These are phyloP conservation scores for Drosophila anomalata DNA, from an alignment of 2,888 invertebrate species.

Conservation along the genomic window DNA sequence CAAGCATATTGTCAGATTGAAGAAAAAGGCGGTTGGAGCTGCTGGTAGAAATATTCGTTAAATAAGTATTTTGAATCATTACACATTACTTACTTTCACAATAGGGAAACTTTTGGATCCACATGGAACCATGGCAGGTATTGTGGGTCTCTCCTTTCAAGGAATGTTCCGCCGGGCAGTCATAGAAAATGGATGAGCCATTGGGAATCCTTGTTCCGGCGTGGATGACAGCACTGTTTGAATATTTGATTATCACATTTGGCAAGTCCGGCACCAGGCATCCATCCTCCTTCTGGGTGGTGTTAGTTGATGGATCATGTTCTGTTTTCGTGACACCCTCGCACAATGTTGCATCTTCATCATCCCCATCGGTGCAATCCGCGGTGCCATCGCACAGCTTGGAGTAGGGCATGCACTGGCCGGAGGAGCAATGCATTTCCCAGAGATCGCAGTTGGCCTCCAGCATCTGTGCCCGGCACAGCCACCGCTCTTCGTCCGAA, in stretches of 20 bases:
- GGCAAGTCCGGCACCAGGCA: conserved; percentile 40
- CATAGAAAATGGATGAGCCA: conserved; percentile 24
- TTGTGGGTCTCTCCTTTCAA: conserved; percentile 30
- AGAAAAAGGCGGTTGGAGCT: conserved; percentile 24
- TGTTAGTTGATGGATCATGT: neutral
- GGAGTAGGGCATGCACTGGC: conserved; percentile 40
- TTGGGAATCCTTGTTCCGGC: conserved; percentile 24
- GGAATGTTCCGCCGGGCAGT: conserved; percentile 34
- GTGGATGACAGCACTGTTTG: conserved; percentile 17
- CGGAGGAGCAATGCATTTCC: conserved; percentile 45
- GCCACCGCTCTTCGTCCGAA: conserved; percentile 44
- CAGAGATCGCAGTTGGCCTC: conserved; percentile 48
- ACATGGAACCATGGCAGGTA: conserved; percentile 16
- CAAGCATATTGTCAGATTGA: conserved; percentile 16
- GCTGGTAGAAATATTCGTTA: neutral
- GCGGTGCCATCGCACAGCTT: conserved; percentile 36
- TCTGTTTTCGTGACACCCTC: conserved; percentile 6
- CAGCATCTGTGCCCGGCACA: conserved; percentile 42
- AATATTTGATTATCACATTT: conserved; percentile 32
- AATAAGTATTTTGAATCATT: neutral
- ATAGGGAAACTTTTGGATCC: conserved; percentile 40
- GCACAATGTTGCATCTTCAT: conserved; percentile 31
- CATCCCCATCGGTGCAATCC: conserved; percentile 45
- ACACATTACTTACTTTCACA: conserved; percentile 40
- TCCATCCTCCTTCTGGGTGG: neutral